Evolutionary conservation across 2,888 invertebrate genomes (phyloP).

Genomic region (Drosophila greeni): DNA sequence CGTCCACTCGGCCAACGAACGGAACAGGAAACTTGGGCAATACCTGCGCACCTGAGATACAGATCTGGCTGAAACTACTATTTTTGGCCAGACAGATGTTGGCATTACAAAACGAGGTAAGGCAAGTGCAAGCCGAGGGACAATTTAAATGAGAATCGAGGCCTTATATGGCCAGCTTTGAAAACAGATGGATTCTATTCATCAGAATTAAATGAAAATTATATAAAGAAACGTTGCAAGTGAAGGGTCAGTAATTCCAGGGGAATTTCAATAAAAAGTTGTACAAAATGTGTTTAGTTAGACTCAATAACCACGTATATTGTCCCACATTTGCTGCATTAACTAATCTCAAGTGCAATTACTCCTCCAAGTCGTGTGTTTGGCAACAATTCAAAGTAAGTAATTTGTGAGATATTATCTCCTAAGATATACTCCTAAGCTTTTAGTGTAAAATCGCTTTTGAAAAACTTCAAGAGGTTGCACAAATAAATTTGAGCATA

Average conservation of each 20-base stretch:
- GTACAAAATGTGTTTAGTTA: neutral
- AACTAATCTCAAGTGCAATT: neutral
- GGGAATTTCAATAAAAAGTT: neutral
- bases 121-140: conserved; percentile 38
- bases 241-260: neutral
- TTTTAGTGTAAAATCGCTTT: conserved; percentile 14
- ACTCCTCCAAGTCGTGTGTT: conserved; percentile 2
- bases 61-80: conserved; percentile 43
- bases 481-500: conserved; percentile 25
- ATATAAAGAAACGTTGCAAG: neutral
- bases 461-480: conserved; percentile 14
- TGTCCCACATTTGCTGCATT: neutral
- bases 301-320: neutral
- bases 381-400: conserved; percentile 2
- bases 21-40: conserved; percentile 66
- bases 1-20: conserved; percentile 52
- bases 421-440: conserved; percentile 10
- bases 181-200: conserved; percentile 5
- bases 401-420: conserved; percentile 15
- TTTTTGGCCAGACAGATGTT: conserved; percentile 61
- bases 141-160: conserved; percentile 11
- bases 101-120: conserved; percentile 47
- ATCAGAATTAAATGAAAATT: neutral
- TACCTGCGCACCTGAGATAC: conserved; percentile 61
- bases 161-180: neutral